Conservation (phyloP, 2,888 invertebrate genomes). For the Aricia artaxerxes region DNA sequence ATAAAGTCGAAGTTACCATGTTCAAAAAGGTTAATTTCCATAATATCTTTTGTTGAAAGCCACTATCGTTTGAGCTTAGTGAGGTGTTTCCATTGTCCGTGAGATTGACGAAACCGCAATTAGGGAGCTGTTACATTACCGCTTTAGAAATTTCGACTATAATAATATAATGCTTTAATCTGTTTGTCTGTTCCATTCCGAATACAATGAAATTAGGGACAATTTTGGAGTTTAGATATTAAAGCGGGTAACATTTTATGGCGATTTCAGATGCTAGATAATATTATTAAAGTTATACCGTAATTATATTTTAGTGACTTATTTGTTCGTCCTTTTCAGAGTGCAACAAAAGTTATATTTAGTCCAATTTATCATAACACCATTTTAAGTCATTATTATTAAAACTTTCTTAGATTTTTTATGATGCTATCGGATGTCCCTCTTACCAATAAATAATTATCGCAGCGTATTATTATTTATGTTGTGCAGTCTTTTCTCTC, state of each 20-base stretch:
- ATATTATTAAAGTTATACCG: not conserved
- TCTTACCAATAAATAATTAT: too few species aligned
- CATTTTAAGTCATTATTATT: too few species aligned
- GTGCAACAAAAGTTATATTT: not conserved
- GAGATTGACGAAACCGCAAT: constrained; percentile 33
- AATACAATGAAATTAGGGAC: constrained; percentile 11
- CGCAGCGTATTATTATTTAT: too few species aligned
- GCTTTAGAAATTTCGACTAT: constrained; percentile 2
- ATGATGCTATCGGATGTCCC: too few species aligned
- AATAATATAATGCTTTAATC: constrained; percentile 24
- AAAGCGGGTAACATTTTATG: not conserved
- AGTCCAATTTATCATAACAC: too few species aligned
- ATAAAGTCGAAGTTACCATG: not conserved
- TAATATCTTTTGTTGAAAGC: constrained; percentile 39
- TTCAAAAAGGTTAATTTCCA: not conserved
- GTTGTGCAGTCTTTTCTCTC: too few species aligned
- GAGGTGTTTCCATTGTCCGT: constrained; percentile 32
- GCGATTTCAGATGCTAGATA: not conserved
- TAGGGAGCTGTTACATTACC: constrained; percentile 24
- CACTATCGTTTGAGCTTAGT: constrained; percentile 37
- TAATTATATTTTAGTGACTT: not conserved
- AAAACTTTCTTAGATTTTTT: too few species aligned
- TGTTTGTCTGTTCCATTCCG: constrained; percentile 11
- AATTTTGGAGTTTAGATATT: not conserved
- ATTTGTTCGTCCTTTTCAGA: not conserved